Percentiles rank a stretch among this genome's conserved stretches.
Conservation (phyloP, 2,113 vertebrate species). For the Aptenodytes forsteri region DNA sequence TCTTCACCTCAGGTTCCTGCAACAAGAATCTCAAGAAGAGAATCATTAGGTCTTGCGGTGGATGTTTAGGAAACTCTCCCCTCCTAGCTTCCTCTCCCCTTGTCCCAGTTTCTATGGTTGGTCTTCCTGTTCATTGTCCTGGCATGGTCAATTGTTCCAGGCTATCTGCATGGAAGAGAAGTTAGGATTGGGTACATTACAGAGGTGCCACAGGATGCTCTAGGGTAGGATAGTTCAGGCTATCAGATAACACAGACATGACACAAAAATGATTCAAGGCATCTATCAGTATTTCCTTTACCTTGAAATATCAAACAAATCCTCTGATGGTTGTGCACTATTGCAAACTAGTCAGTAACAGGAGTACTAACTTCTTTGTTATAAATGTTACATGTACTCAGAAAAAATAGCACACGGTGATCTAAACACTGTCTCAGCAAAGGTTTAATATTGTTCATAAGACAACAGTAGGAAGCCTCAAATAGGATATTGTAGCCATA, state of each 20-base stretch:
- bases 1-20: not conserved
- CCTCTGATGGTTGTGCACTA: not conserved
- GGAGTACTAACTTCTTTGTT: not conserved
- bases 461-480: not conserved
- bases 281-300: not conserved
- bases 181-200: rapidly evolving
- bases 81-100: not conserved
- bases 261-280: not conserved
- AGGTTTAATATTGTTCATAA: not conserved
- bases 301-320: not conserved
- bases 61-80: not conserved
- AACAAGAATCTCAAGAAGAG: not conserved
- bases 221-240: not conserved
- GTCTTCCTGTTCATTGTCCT: not conserved
- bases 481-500: not conserved
- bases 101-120: not conserved
- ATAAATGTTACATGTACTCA: not conserved
- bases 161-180: not conserved
- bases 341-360: not conserved
- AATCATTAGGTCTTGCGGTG: not conserved
- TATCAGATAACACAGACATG: not conserved
- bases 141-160: too few relatives aligned
- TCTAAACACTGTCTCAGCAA: not conserved
- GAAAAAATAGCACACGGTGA: not conserved
- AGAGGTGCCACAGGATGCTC: not conserved